Evolutionary conservation across 2,113 vertebrate genomes (phyloP).

Genomic region (rat (Rattus norvegicus)): GRCr8 NC_086034.1:84447501-84448000

Average conservation of each 20-base stretch:
- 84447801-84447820: neutral
- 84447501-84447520: neutral
- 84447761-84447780: neutral
- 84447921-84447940: neutral
- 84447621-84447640: neutral
- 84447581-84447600: neutral
- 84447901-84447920: neutral
- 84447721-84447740: slow-evolving; percentile 49
- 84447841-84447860: neutral
- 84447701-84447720: neutral
- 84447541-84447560: neutral
- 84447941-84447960: slow-evolving; percentile 25
- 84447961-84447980: slow-evolving; percentile 40
- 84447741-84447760: slow-evolving; percentile 1
- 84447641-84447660: neutral
- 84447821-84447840: neutral
- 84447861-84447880: neutral
- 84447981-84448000: slow-evolving; percentile 37
- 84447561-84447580: neutral
- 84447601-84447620: neutral
- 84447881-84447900: neutral
- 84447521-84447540: neutral
- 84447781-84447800: neutral
- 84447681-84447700: neutral
- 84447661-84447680: slow-evolving; percentile 3